Evolutionary conservation across 1,140 invertebrate species (phyloP).

Genomic region (Sminthurides bifidus): DNA sequence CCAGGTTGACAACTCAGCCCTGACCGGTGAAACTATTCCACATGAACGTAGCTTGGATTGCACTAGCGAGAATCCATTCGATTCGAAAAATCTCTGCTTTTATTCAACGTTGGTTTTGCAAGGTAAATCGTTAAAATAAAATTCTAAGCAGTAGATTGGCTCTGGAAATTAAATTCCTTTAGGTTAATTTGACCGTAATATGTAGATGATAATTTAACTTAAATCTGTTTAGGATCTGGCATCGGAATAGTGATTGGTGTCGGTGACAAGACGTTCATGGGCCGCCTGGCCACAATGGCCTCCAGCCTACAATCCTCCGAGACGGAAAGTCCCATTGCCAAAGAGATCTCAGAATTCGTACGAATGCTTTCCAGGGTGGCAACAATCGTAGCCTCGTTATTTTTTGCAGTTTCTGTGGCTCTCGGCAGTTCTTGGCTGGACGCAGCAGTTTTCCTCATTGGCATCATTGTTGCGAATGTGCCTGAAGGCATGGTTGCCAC

Average conservation of each 20-base stretch:
- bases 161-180: slow-evolving; percentile 33
- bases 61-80: too few species aligned
- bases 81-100: too few species aligned
- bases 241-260: slow-evolving; percentile 65
- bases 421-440: slow-evolving; percentile 53
- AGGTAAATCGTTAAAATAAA: not conserved
- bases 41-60: slow-evolving; percentile 10
- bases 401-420: slow-evolving; percentile 59
- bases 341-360: slow-evolving; percentile 70
- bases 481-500: slow-evolving; percentile 52
- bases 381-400: slow-evolving; percentile 54
- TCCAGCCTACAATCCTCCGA: slow-evolving; percentile 57
- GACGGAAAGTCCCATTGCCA: slow-evolving; percentile 71
- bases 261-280: slow-evolving; percentile 73
- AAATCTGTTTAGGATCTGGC: slow-evolving; percentile 43
- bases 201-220: slow-evolving; percentile 41
- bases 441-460: slow-evolving; percentile 64
- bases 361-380: slow-evolving; percentile 64
- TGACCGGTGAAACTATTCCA: slow-evolving; percentile 27
- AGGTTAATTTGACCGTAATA: slow-evolving; percentile 39
- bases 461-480: slow-evolving; percentile 66
- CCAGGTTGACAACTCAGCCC: slow-evolving; percentile 38
- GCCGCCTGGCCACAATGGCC: slow-evolving; percentile 66
- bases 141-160: not conserved
- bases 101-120: too few species aligned